These are phyloP conservation scores for Aurelia sp. DNA, from an alignment of 30 jellyfish, hydroid and myxozoan species.

Conservation along the genomic window DNA sequence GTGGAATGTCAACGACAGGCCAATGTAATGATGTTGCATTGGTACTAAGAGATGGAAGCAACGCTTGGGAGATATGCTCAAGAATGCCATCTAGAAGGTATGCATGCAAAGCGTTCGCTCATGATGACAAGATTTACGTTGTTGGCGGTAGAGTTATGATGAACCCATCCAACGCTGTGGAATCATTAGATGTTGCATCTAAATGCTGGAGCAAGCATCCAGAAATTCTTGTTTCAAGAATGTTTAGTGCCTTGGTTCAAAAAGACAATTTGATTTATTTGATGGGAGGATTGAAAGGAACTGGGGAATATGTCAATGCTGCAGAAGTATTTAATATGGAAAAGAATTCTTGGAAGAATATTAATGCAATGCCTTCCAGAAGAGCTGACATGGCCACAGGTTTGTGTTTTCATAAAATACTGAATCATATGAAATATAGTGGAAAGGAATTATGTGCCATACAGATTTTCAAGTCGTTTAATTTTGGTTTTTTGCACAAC, in stretches of 20 bases:
- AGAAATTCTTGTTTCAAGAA: constrained; percentile 21
- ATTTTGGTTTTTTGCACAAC: too few relatives aligned
- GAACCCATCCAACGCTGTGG: constrained; percentile 70
- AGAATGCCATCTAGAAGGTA: constrained; percentile 69
- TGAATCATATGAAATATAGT: too few relatives aligned
- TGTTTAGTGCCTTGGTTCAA: constrained; percentile 54
- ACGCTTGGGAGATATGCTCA: constrained; percentile 51
- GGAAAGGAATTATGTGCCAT: too few relatives aligned
- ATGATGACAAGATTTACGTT: constrained; percentile 44
- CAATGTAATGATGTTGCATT: constrained; percentile 43
- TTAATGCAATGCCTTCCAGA: constrained; percentile 64
- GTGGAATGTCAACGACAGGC: constrained; percentile 64
- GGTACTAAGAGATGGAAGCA: constrained; percentile 40
- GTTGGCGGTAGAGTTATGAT: constrained; percentile 69
- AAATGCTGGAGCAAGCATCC: constrained; percentile 60
- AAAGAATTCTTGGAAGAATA: constrained; percentile 31
- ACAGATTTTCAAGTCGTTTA: too few relatives aligned
- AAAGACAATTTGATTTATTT: constrained; percentile 33
- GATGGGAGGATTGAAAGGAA: constrained; percentile 67
- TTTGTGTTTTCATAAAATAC: not conserved
- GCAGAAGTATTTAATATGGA: constrained; percentile 60
- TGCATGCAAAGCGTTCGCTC: constrained; percentile 66
- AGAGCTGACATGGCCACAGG: constrained; percentile 86
- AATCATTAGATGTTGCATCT: constrained; percentile 29
- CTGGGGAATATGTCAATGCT: constrained; percentile 36